Base-by-base conservation (phyloP, 2,888 invertebrate genomes). In the Orthosia cruda region DNA sequence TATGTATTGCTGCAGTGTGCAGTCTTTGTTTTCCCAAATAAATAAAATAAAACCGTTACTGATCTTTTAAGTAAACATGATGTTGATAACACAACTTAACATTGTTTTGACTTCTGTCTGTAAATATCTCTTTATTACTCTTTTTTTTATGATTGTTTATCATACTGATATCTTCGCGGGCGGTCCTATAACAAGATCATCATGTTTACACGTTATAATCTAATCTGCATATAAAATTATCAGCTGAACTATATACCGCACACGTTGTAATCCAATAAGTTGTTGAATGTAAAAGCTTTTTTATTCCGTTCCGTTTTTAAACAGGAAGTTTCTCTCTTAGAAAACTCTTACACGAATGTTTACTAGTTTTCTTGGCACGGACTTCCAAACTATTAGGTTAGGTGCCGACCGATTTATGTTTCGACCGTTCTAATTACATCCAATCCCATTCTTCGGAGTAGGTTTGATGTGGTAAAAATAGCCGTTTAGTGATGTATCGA, bases 361-460 rank as follows among this genome's bases (percentile, higher is more conserved):
- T 94, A 94, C 91, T 87, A 84, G 89, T 90, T 92, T 86, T 92
- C 92, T 93, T 93, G 93, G 93, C 95, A 93, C 91, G 87, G 80
- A 85, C 90, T 88, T 84, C 84, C 67, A 70, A 88, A 88, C 91
- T 93, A 92, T 94, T 93, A 92, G 92, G 91, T 92, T 91, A 89
- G 91, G 90, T 91, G 94, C 86, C 88, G 92, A 94, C 84, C 90
- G 93, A 94, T 95, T 95, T 94, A 94, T 91, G 89, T 91, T 90
- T 88, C 88, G 80, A 79, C 75, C 89, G 91, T 87, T 93, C 92
- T 92, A 92, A 94, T 95, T 94, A 93, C 91, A 88, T 85, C 86
- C 91, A 90, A 92, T 92, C 89, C 88, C 88, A 87, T 88, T 80
- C 74, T 75, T 40, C 9, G 84, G 90, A 93, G 91, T 92, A 90